A percentile compares a stretch with the other conserved stretches of the same genome.
phyloP scores from a whole-genome alignment of 2,888 invertebrate species.

The Hoplodrina blanda region DNA sequence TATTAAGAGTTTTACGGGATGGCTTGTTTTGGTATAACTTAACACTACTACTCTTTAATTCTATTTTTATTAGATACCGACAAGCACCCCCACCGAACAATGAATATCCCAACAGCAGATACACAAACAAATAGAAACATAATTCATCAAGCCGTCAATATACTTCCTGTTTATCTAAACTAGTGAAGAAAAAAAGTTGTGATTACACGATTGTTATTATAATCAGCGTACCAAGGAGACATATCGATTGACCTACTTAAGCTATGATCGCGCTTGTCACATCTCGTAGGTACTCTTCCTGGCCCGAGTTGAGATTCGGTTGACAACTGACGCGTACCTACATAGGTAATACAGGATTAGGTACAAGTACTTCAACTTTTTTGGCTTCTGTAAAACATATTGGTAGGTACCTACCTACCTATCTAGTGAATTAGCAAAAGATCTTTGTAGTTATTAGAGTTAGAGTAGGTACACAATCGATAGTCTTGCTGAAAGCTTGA shows the following conservation, averaged over 20 bases:
- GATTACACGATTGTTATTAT: constrained; percentile 72
- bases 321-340: constrained; percentile 27
- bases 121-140: constrained; percentile 39
- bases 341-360: not conserved
- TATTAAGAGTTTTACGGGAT: no score
- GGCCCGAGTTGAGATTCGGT: constrained; percentile 13
- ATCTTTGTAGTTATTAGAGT: not conserved
- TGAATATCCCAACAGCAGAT: constrained; percentile 3
- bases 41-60: not conserved
- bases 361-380: not conserved
- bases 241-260: constrained; percentile 85
- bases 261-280: constrained; percentile 31
- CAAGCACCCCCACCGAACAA: not conserved
- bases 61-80: not conserved
- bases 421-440: not conserved
- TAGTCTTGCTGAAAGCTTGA: no score
- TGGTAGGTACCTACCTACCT: no score
- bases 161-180: constrained; percentile 48
- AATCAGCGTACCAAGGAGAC: constrained; percentile 69
- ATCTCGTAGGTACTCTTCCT: constrained; percentile 27
- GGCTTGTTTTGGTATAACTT: no score
- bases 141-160: constrained; percentile 46
- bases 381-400: not conserved
- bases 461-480: no score
- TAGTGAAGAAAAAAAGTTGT: constrained; percentile 63